phyloP scores from a whole-genome alignment of 2,113 vertebrate species.

The Egretta garzetta region DNA sequence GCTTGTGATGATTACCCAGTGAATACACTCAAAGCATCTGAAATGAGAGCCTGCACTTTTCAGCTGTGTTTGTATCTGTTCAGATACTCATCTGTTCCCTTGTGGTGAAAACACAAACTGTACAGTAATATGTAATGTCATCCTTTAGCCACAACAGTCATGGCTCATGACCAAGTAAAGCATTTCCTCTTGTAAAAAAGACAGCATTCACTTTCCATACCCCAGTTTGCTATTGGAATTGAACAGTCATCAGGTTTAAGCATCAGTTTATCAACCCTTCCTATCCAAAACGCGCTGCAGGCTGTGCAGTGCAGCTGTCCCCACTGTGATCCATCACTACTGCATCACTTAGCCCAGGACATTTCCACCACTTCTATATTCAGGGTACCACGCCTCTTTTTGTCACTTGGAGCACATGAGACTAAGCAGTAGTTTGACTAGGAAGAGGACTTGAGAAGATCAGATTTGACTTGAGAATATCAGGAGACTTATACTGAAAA shows the following conservation, averaged over 20 bases:
- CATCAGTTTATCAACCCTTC: not conserved
- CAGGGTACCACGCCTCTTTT: not conserved
- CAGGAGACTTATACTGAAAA: not conserved
- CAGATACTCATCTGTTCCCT: conserved; percentile 49
- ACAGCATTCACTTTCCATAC: not conserved
- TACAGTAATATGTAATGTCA: conserved; percentile 41
- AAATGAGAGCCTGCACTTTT: conserved; percentile 20
- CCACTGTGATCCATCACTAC: not conserved
- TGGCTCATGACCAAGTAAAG: conserved; percentile 25
- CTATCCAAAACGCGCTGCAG: not conserved
- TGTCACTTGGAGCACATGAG: not conserved
- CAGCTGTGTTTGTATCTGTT: conserved; percentile 43
- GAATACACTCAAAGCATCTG: not conserved
- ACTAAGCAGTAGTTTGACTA: not conserved
- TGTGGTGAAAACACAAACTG: conserved; percentile 60
- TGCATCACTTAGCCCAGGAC: not conserved
- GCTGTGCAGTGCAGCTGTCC: not conserved
- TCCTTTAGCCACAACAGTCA: conserved; percentile 37
- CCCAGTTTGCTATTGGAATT: not conserved
- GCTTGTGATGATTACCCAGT: not conserved
- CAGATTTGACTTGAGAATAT: not conserved
- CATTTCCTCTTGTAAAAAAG: not conserved
- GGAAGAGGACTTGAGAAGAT: not conserved
- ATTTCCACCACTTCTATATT: not conserved
- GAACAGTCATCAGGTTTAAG: conserved; percentile 2